A percentile compares a stretch with the other conserved stretches of the same genome.
phyloP scores from a whole-genome alignment of 1,140 invertebrate species.

The Drosophila grimshawi region DNA sequence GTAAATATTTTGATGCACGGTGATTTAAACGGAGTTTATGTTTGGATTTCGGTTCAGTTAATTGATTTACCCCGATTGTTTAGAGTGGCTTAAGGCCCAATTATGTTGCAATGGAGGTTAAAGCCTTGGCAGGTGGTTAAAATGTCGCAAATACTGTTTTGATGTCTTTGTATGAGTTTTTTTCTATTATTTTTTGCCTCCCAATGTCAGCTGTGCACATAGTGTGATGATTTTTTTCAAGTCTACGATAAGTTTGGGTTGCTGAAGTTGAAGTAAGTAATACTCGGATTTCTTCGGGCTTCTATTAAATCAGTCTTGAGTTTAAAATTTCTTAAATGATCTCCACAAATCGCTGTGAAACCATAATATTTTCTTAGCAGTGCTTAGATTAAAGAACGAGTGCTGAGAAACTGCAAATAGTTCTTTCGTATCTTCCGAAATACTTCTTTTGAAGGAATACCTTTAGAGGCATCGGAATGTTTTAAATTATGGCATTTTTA shows the following conservation, averaged over 20 bases:
- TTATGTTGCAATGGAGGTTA: neutral
- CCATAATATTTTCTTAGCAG: no score
- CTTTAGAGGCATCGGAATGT: constrained; percentile 23
- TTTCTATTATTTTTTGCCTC: neutral
- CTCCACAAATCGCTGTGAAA: neutral
- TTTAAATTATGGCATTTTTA: constrained; percentile 9
- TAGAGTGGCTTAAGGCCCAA: constrained; percentile 21
- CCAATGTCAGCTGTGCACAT: constrained; percentile 33
- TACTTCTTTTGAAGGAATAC: neutral
- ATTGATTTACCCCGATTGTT: constrained; percentile 61
- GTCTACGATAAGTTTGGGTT: no score
- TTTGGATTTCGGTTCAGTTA: constrained; percentile 50
- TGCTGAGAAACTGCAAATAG: neutral
- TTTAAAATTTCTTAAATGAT: no score
- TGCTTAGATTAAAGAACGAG: neutral
- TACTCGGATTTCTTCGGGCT: no score
- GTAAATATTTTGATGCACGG: constrained; percentile 77
- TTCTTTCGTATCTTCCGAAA: neutral
- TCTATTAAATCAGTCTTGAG: no score
- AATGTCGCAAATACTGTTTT: constrained; percentile 14
- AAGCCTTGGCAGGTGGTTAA: constrained; percentile 13
- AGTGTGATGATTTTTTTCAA: neutral
- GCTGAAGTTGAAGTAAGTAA: no score
- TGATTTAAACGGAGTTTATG: constrained; percentile 58
- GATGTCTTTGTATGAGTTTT: neutral